A percentile compares a stretch with the other conserved stretches of the same genome.
phyloP scores from a whole-genome alignment of 2,797 vertebrate genomes.

The Platalea minor region DNA sequence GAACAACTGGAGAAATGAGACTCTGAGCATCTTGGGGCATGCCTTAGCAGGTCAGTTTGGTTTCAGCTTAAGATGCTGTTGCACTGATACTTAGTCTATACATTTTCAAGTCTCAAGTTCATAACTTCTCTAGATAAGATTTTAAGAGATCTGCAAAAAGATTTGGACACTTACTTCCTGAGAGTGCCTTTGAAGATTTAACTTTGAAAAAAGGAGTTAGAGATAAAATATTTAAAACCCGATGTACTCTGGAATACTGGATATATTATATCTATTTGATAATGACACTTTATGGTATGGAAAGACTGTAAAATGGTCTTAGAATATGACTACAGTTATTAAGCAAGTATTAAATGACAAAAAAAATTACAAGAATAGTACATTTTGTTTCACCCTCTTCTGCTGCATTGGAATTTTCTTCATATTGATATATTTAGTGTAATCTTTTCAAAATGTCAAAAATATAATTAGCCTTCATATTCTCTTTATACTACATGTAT shows the following conservation, averaged over 20 bases:
- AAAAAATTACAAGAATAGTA: neutral
- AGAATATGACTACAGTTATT: neutral
- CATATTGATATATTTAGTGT: neutral
- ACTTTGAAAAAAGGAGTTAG: neutral
- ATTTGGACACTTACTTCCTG: neutral
- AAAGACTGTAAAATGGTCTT: neutral
- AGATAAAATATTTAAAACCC: conserved; percentile 38
- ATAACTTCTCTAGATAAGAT: neutral
- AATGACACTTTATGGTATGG: neutral
- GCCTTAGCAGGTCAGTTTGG: neutral
- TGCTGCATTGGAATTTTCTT: neutral
- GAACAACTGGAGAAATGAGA: neutral
- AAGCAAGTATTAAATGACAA: neutral
- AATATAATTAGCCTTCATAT: conserved; percentile 18
- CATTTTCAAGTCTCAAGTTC: neutral
- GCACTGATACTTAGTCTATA: neutral
- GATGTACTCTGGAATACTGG: neutral
- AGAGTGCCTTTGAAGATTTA: neutral
- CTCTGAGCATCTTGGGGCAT: neutral
- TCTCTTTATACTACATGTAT: neutral
- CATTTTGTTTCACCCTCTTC: neutral
- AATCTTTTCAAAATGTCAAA: conserved; percentile 45
- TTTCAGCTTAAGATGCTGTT: neutral
- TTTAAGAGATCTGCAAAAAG: neutral
- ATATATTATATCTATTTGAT: neutral